Percentiles rank a stretch among this genome's conserved stretches.
Evolutionary conservation across 92 coral and sea anemone genomes (phyloP).

Genomic region (Phenganax stokvisi): DNA sequence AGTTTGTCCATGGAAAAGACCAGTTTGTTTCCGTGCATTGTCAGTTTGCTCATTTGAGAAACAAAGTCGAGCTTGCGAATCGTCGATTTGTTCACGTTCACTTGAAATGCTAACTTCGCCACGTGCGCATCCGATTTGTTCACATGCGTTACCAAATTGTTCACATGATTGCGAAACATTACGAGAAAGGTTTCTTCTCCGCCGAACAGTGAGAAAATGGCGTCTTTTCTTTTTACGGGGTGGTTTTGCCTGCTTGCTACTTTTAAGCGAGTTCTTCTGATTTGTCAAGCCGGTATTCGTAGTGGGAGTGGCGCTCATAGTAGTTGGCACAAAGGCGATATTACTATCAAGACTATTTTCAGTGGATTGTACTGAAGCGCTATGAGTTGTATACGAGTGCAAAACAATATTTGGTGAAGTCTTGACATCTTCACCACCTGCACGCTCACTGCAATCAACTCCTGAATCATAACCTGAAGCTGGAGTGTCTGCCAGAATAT

Average conservation of each 20-base stretch:
- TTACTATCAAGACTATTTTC: too few species aligned
- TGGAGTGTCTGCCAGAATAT: not conserved
- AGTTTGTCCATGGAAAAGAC: not conserved
- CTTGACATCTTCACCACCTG: not conserved
- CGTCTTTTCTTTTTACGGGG: constrained; percentile 32
- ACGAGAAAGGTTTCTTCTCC: not conserved
- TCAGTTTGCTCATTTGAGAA: not conserved
- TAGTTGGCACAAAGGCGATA: too few species aligned
- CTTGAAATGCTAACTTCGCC: not conserved
- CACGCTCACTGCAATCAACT: constrained; percentile 6
- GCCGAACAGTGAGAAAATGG: not conserved
- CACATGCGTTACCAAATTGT: not conserved
- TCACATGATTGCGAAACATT: not conserved
- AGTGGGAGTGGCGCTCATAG: too few species aligned
- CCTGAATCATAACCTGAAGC: constrained; percentile 10
- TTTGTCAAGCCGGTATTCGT: not conserved
- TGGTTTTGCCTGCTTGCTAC: not conserved
- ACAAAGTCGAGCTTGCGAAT: too few species aligned
- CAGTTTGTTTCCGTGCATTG: not conserved
- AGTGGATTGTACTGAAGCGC: too few species aligned
- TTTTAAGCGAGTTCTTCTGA: not conserved
- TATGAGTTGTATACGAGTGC: too few species aligned
- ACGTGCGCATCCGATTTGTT: not conserved
- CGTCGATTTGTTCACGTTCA: not conserved
- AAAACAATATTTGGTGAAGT: too few species aligned